Evolutionary conservation across 1,140 invertebrate genomes (phyloP).

Genomic region (Oedothorax gibbosus): DNA sequence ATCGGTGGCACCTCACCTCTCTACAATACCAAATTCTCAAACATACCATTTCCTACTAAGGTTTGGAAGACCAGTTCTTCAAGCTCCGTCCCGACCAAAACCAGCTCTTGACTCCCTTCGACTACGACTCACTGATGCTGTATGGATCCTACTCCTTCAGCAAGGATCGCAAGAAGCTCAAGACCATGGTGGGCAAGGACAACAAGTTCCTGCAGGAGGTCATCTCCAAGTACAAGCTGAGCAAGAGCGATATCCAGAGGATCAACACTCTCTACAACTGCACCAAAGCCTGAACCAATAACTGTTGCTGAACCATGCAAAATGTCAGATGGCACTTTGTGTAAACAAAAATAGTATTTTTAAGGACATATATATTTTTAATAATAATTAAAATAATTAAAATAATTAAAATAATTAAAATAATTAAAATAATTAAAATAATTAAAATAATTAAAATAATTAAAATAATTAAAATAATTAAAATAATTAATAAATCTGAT

Average conservation of each 20-base stretch:
- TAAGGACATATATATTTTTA: too few species aligned
- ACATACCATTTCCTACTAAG: not conserved
- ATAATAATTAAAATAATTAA: too few species aligned
- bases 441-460: too few species aligned
- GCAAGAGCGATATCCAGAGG: slow-evolving; percentile 17
- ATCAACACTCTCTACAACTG: slow-evolving; percentile 50
- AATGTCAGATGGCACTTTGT: too few species aligned
- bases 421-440: too few species aligned
- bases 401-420: too few species aligned
- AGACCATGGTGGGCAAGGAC: slow-evolving; percentile 35
- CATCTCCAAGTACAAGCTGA: slow-evolving; percentile 12
- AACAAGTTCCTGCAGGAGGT: slow-evolving; percentile 24
- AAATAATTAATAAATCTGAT: too few species aligned
- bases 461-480: too few species aligned
- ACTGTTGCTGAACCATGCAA: too few species aligned
- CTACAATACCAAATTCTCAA: not conserved
- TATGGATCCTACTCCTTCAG: slow-evolving; percentile 61
- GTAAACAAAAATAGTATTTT: too few species aligned
- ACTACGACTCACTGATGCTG: slow-evolving; percentile 63
- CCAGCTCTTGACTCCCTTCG: slow-evolving; percentile 59
- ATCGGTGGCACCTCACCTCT: too few species aligned
- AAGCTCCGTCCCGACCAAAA: slow-evolving; percentile 59
- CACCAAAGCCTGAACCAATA: not conserved
- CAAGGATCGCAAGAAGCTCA: slow-evolving; percentile 28
- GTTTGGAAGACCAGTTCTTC: slow-evolving; percentile 48